Percentiles rank a stretch among this genome's conserved stretches.
Evolutionary conservation across 2,113 vertebrate species (phyloP).

Genomic region (Columba livia): DNA sequence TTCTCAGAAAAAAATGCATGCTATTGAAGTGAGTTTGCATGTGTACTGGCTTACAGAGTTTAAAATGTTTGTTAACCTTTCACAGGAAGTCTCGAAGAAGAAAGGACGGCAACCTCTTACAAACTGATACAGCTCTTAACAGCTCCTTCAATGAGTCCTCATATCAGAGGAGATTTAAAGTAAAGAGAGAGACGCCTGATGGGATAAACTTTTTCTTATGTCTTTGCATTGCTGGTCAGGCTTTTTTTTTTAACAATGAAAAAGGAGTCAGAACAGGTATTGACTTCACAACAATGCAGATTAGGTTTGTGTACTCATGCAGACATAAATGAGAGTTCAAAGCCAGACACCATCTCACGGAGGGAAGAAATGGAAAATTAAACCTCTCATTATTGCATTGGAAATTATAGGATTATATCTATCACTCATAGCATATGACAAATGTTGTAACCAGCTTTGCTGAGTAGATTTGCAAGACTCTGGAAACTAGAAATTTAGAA

Average conservation of each 20-base stretch:
- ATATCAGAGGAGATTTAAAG: neutral
- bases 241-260: slow-evolving; percentile 34
- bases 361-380: slow-evolving; percentile 71
- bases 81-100: neutral
- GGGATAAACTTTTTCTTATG: slow-evolving; percentile 27
- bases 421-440: slow-evolving; percentile 28
- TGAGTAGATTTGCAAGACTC: slow-evolving; percentile 17
- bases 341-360: slow-evolving; percentile 39
- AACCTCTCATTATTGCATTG: slow-evolving; percentile 67
- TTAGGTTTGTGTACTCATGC: slow-evolving; percentile 52
- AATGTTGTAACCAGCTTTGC: slow-evolving; percentile 25
- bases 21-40: neutral
- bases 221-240: slow-evolving; percentile 31
- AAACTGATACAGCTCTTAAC: neutral
- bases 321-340: slow-evolving; percentile 63
- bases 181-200: neutral
- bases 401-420: slow-evolving; percentile 71
- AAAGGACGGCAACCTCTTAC: neutral
- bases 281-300: slow-evolving; percentile 59
- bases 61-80: slow-evolving; percentile 23
- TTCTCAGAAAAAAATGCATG: neutral
- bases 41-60: neutral
- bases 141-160: neutral
- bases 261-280: slow-evolving; percentile 3
- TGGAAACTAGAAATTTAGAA: slow-evolving; percentile 23